phyloP scores from a whole-genome alignment of 2,888 invertebrate genomes.

The Conus canariensis region DNA sequence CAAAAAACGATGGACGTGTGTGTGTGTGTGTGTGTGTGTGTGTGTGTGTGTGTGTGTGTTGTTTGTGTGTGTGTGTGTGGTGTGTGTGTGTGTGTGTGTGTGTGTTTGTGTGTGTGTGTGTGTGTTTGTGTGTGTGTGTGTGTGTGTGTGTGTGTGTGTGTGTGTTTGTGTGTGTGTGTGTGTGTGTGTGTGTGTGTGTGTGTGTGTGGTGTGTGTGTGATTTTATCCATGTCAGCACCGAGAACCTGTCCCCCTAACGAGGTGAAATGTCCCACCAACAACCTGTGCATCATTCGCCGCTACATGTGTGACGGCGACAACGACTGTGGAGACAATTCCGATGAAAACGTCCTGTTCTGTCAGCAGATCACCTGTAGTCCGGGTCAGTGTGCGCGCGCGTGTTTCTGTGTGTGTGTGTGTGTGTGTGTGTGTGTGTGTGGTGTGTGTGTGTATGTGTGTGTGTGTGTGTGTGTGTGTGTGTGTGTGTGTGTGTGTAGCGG shows the following conservation, averaged over 20 bases:
- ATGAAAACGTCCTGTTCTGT: slow-evolving; percentile 71
- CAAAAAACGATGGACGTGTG: too few relatives aligned
- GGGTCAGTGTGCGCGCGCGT: slow-evolving; percentile 55
- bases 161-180: too few relatives aligned
- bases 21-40: too few relatives aligned
- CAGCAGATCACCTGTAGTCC: slow-evolving; percentile 62
- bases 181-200: too few relatives aligned
- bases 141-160: too few relatives aligned
- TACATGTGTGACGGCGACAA: slow-evolving; percentile 77
- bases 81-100: too few relatives aligned
- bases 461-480: neutral
- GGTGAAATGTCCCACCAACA: slow-evolving; percentile 91
- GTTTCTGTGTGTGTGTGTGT: neutral
- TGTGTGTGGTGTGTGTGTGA: too few relatives aligned
- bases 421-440: neutral
- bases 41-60: too few relatives aligned
- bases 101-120: too few relatives aligned
- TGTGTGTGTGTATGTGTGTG: neutral
- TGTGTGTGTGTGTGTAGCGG: too few relatives aligned
- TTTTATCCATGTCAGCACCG: slow-evolving; percentile 57
- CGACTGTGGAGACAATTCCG: slow-evolving; percentile 75
- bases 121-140: too few relatives aligned
- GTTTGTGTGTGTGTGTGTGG: too few relatives aligned
- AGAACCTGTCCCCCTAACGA: slow-evolving; percentile 80
- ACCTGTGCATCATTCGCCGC: slow-evolving; percentile 71